A percentile compares a stretch with the other conserved stretches of the same genome.
Conservation (phyloP, 2,797 vertebrate species). For the Tolypeutes matacus region DNA sequence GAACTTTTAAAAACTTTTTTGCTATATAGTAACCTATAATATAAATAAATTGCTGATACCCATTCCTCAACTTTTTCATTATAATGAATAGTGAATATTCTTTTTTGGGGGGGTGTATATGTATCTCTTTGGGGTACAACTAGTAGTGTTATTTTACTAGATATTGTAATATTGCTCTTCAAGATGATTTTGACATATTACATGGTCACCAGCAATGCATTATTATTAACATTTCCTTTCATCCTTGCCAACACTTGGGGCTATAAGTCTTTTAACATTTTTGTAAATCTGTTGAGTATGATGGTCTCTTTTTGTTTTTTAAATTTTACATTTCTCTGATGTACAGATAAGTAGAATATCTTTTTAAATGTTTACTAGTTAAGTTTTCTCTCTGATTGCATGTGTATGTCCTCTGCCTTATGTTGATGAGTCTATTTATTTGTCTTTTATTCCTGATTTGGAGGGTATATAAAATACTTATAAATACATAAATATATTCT, state of each 20-base stretch:
- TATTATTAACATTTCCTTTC: neutral
- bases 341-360: neutral
- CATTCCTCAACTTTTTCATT: slow-evolving; percentile 25
- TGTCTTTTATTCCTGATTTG: slow-evolving; percentile 17
- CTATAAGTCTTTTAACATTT: neutral
- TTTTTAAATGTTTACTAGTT: neutral
- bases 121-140: neutral
- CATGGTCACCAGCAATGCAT: neutral
- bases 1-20: neutral
- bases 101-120: neutral
- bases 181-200: neutral
- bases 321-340: neutral
- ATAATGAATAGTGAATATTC: neutral
- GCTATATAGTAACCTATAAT: neutral
- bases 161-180: neutral
- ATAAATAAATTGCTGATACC: neutral
- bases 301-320: too few relatives aligned
- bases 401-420: neutral
- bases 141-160: neutral
- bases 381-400: neutral
- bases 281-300: too few relatives aligned
- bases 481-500: neutral
- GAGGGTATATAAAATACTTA: too few relatives aligned
- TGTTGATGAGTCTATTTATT: neutral
- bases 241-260: neutral